Percentiles rank a stretch among this genome's conserved stretches.
Evolutionary conservation across 2,888 invertebrate genomes (phyloP).

Genomic region (Heliconius aoede): DNA sequence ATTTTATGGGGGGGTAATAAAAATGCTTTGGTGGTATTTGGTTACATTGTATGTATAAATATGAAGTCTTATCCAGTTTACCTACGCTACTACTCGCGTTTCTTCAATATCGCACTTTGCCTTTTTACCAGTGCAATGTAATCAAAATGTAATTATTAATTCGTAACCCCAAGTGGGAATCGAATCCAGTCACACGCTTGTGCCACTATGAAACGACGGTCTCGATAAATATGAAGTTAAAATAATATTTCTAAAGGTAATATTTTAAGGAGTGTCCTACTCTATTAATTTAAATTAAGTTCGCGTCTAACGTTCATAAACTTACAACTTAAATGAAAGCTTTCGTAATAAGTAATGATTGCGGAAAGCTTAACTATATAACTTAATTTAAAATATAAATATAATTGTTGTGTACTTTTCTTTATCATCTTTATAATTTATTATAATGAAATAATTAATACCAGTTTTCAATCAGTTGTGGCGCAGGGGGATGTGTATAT

Average conservation of each 20-base stretch:
- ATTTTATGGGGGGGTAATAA: slow-evolving; percentile 31
- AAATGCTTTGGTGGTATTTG: slow-evolving; percentile 7
- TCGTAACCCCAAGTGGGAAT: too few species aligned
- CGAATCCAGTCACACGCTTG: too few species aligned
- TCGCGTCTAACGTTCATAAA: background rate
- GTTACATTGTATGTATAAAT: background rate
- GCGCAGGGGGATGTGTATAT: too few species aligned
- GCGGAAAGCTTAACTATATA: background rate
- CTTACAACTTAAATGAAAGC: background rate
- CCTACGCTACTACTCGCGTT: too few species aligned
- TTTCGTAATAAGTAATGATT: background rate
- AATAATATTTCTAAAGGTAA: background rate
- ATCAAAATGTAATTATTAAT: too few species aligned
- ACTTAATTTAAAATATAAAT: background rate
- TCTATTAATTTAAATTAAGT: background rate
- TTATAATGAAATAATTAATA: too few species aligned
- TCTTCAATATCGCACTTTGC: too few species aligned
- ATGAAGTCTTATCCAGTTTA: too few species aligned
- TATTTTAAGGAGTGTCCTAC: background rate
- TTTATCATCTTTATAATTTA: too few species aligned
- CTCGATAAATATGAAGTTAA: background rate
- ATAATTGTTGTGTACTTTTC: background rate
- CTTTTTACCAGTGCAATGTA: too few species aligned
- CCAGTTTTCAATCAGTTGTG: too few species aligned
- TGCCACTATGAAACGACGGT: too few species aligned